These are phyloP conservation scores for Nemotelus pantherinus DNA, from an alignment of 2,888 invertebrate species.

Conservation along the genomic window DNA sequence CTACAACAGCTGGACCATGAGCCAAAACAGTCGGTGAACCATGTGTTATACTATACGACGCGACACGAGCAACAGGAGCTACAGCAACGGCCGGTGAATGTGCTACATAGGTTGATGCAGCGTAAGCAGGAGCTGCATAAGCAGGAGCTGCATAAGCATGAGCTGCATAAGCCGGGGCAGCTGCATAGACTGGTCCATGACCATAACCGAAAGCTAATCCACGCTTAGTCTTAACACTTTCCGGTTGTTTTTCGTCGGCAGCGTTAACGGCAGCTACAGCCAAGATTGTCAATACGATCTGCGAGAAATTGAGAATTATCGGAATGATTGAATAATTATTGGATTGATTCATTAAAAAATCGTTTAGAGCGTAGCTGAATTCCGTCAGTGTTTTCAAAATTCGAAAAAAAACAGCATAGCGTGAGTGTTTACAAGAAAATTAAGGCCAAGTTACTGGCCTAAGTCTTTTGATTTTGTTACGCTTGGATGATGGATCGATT, in stretches of 20 bases:
- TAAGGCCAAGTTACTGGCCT: conserved; percentile 14
- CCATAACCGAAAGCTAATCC: conserved; percentile 36
- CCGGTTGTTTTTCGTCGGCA: conserved; percentile 29
- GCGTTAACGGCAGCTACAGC: conserved; percentile 17
- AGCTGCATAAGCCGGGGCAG: conserved; percentile 32
- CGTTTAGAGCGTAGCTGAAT: no score
- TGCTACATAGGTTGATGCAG: conserved; percentile 11
- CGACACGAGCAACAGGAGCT: conserved; percentile 29
- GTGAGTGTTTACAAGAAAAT: neutral
- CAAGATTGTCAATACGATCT: conserved; percentile 34
- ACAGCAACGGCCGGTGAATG: conserved; percentile 36
- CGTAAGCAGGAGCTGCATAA: conserved; percentile 14
- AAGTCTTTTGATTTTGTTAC: conserved; percentile 18
- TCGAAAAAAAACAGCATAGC: no score
- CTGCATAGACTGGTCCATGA: conserved; percentile 40
- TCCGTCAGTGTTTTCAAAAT: no score
- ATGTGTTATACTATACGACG: conserved; percentile 33
- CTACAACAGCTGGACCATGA: conserved; percentile 12
- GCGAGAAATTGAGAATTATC: neutral
- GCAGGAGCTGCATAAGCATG: conserved; percentile 34
- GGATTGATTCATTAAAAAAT: no score
- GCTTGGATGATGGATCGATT: no score
- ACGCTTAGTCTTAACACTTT: conserved; percentile 33
- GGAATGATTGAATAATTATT: no score
- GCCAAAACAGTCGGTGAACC: neutral